Percentiles rank a stretch among this genome's conserved stretches.
Conservation (phyloP, 2,113 vertebrate genomes). For the Cephalopholis sonnerati region DNA sequence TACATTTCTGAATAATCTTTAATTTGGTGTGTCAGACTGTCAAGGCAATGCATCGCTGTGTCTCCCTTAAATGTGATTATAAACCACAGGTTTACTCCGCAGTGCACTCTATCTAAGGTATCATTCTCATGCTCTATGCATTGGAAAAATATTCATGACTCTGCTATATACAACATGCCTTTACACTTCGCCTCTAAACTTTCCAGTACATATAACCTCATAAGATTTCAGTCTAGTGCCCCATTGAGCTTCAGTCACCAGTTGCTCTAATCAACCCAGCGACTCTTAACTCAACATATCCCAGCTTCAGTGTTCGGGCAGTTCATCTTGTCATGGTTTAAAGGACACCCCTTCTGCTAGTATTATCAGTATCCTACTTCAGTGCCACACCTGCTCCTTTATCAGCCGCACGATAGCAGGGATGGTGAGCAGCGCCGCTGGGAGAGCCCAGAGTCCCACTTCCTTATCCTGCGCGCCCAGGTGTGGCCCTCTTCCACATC, state of each 20-base stretch:
- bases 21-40: constrained; percentile 35
- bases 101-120: constrained; percentile 10
- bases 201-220: constrained; percentile 22
- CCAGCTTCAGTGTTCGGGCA: constrained; percentile 41
- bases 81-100: constrained; percentile 8
- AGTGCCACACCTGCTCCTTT: constrained; percentile 73
- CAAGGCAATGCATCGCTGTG: neutral
- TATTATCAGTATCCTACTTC: constrained; percentile 71
- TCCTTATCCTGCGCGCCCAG: constrained; percentile 78
- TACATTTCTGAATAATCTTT: constrained; percentile 40
- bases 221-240: constrained; percentile 21
- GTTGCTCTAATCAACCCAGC: constrained; percentile 60
- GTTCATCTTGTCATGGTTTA: constrained; percentile 65
- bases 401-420: constrained; percentile 68
- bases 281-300: constrained; percentile 59
- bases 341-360: constrained; percentile 51
- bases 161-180: constrained; percentile 8
- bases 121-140: neutral
- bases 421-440: constrained; percentile 42
- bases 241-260: constrained; percentile 27
- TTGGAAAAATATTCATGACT: constrained; percentile 27
- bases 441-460: constrained; percentile 63
- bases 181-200: neutral
- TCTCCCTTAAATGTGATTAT: constrained; percentile 18
- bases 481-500: constrained; percentile 70